Base-by-base conservation (phyloP, 2,888 invertebrate species). In the Invenusta paracnida region DNA sequence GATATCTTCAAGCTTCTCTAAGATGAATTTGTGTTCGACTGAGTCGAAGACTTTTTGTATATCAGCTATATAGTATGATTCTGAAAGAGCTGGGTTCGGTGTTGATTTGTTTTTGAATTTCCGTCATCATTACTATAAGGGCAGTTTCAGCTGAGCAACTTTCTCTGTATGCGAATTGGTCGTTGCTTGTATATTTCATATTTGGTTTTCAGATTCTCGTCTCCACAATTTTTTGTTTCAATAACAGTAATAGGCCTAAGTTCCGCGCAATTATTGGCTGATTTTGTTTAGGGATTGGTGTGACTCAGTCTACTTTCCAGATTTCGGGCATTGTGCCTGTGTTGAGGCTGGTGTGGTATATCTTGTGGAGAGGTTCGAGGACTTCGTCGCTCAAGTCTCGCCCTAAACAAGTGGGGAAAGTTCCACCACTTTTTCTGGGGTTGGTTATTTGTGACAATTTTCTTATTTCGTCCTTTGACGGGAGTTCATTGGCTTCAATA, bases 91-190 rank as follows among this genome's bases (percentile, higher is more conserved):
- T 48, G 48, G 48, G 48, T 17, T 48, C 48, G 48, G 48, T 48
- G 48, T 48, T 48, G 48, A 48, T 48, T 48, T 48, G 48, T 5
- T 48, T 48, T 48, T 17, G 17, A 48, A 48, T 48, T 48, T 48
- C 48, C 48, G 17, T 48, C 48, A 48, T 48, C 48, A 48, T 48
- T 48, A 48, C 48, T 48, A 17, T 48, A 5, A 5, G 17, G 48
- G 48, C 48, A 48, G 48, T 48, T 48, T 48, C 48, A 48, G 11
- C 48, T 48, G 48, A 48, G 17, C 48, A 48, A 48, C 48, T 48
- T 48, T 48, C 48, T 48, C 73, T 73, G 73, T 73, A 73, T 73
- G 73, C 73, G 73, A 73, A 73, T 73, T 73, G 73, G 73, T 23
- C 48, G 17, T 48, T 48, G 48, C 48, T 48, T 48, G 17, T 48